phyloP scores from a whole-genome alignment of 2,113 vertebrate genomes.

The Aramus guarauna region DNA sequence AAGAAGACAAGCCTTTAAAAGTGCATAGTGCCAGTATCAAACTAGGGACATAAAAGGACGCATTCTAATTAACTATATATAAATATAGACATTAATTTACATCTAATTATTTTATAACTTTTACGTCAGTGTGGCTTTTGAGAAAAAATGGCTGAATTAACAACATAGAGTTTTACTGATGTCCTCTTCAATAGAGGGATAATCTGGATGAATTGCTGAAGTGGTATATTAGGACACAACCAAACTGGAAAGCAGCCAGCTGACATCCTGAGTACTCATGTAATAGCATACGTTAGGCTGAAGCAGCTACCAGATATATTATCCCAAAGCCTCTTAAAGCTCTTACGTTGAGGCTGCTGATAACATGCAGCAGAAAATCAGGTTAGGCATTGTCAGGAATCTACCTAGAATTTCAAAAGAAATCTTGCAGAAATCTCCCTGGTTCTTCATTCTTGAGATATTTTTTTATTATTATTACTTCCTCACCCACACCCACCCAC shows the following conservation, averaged over 20 bases:
- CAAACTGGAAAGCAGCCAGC: not conserved
- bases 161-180: not conserved
- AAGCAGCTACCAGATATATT: not conserved
- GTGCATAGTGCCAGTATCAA: not conserved
- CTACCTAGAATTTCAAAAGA: not conserved
- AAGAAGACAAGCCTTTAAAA: not conserved
- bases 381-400: not conserved
- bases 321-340: not conserved
- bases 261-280: not conserved
- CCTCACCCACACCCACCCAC: rapidly evolving
- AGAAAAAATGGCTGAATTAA: not conserved
- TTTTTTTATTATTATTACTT: not conserved
- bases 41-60: not conserved
- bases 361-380: not conserved
- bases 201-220: not conserved
- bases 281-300: not conserved
- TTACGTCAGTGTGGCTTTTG: not conserved
- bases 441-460: not conserved
- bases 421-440: not conserved
- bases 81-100: not conserved
- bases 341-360: not conserved
- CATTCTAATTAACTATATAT: not conserved
- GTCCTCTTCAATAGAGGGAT: not conserved
- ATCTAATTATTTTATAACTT: not conserved
- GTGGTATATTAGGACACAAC: not conserved